A percentile compares a stretch with the other conserved stretches of the same genome.
These are phyloP conservation scores for Merodon equestris DNA, from an alignment of 2,888 invertebrate genomes.

Conservation along the genomic window DNA sequence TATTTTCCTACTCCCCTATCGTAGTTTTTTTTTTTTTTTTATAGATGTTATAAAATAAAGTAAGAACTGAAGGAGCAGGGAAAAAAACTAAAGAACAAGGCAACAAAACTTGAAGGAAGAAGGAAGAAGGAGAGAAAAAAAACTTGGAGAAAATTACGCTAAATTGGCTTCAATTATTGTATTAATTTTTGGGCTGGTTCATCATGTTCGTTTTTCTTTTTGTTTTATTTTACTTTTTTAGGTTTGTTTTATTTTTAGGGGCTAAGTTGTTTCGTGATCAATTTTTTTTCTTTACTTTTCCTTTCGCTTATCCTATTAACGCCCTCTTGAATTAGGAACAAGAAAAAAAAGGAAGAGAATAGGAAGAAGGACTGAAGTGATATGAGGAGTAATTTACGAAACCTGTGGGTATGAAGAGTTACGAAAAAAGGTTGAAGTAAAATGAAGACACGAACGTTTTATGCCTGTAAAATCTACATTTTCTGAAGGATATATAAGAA, in stretches of 20 bases:
- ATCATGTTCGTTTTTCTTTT: conserved; percentile 72
- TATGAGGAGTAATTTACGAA: conserved; percentile 12
- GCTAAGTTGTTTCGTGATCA: conserved; percentile 53
- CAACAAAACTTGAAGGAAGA: conserved; percentile 71
- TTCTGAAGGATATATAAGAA: conserved; percentile 7
- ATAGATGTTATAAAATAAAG: conserved; percentile 47
- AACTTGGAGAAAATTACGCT: conserved; percentile 77
- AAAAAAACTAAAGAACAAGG: no score
- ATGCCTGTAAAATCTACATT: no score
- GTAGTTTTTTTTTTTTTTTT: conserved; percentile 15
- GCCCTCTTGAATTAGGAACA: conserved; percentile 40
- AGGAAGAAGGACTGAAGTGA: neutral
- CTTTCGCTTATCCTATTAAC: conserved; percentile 65
- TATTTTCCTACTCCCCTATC: conserved; percentile 48
- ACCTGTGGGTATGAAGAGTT: neutral
- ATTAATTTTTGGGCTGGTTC: conserved; percentile 78
- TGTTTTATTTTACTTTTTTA: conserved; percentile 9
- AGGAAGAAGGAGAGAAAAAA: conserved; percentile 70
- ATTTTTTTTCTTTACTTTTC: conserved; percentile 46
- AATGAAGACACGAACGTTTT: neutral
- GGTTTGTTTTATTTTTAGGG: neutral
- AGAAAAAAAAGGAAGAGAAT: neutral
- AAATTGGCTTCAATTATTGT: conserved; percentile 79
- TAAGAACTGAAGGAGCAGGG: no score
- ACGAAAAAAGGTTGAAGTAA: neutral